Conservation (phyloP, 2,888 invertebrate genomes). For the Meandrusa payeni region DNA sequence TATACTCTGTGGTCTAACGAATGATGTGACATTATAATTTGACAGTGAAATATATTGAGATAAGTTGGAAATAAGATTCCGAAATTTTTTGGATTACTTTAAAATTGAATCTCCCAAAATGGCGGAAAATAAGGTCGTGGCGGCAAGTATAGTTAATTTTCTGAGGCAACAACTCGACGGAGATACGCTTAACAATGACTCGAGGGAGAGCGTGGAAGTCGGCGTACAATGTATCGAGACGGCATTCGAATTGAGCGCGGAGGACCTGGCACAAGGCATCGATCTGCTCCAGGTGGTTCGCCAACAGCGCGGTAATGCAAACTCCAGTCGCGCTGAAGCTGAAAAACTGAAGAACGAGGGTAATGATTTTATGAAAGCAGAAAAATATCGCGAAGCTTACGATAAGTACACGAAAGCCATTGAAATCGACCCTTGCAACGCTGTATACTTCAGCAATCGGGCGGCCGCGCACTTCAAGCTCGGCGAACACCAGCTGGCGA, state of each 20-base stretch:
- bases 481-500: slow-evolving; percentile 90
- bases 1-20: too few relatives aligned
- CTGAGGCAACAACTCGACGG: slow-evolving; percentile 78
- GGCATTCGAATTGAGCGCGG: slow-evolving; percentile 87
- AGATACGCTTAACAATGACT: slow-evolving; percentile 60
- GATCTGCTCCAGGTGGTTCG: slow-evolving; percentile 59
- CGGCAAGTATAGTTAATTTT: slow-evolving; percentile 81
- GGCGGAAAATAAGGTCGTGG: slow-evolving; percentile 69
- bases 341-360: slow-evolving; percentile 94
- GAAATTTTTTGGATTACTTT: background rate
- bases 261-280: slow-evolving; percentile 57
- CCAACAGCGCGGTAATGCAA: slow-evolving; percentile 35
- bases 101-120: slow-evolving; percentile 36
- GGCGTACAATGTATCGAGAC: slow-evolving; percentile 97
- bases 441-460: slow-evolving; percentile 98
- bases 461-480: slow-evolving; percentile 97
- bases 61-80: too few relatives aligned
- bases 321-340: slow-evolving; percentile 82
- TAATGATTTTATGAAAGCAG: slow-evolving; percentile 92
- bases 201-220: slow-evolving; percentile 92
- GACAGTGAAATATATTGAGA: too few relatives aligned
- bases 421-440: slow-evolving; percentile 91
- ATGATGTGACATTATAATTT: slow-evolving; percentile 16
- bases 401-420: slow-evolving; percentile 94
- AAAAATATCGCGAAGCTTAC: slow-evolving; percentile 87